Base-by-base conservation (phyloP, 1,140 invertebrate genomes). In the Hylaeus volcanicus region DNA sequence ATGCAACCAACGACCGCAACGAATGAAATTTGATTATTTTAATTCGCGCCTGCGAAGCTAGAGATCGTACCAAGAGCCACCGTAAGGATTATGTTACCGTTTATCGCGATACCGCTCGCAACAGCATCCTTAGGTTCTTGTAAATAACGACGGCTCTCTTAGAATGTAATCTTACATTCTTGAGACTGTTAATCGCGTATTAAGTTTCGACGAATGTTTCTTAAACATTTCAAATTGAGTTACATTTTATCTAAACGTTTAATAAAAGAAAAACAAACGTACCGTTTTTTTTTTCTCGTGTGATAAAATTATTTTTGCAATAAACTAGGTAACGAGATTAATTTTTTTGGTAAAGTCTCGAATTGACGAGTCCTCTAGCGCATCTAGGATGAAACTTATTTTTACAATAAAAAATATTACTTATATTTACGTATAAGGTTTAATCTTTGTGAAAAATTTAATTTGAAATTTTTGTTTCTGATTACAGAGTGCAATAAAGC, bases 401-500 rank as follows among this genome's bases (percentile, higher is more conserved):
- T 26, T 26, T 26, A 26, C 26, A 26, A 26, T 26, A 26, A 26
- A 26, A 26, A 26, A 26, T 26, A 26, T 26, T 26, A 26, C 8
- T 48, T 48, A 6, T 48, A 6, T 48, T 56, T 14, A 3, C 15
- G 55, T 43, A 5, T 63, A 14, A 39, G 11, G 15, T 69, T 0
- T 69, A 3, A 15, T 4, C 41, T 3, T 1, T 51, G 1, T 41
- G 12, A 51, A 39, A 51, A 43, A 11, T 48, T 1, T 76, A 76
- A 66, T 65, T 26, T 60, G 2, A 43, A 48, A n/a, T 9, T 45
- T 55, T 14, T 51, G 45, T 51, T 87, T 89, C 26, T 89, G 53
- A 82, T 93, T 93, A 41, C 90, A 95, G 94, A 95, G 94, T 93
- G 94, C 94, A 90, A 94, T 95, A 89, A 95, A 95, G 89, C 90